These are phyloP conservation scores for Sarcophaga rosellei DNA, from an alignment of 2,888 invertebrate species.

Conservation along the genomic window DNA sequence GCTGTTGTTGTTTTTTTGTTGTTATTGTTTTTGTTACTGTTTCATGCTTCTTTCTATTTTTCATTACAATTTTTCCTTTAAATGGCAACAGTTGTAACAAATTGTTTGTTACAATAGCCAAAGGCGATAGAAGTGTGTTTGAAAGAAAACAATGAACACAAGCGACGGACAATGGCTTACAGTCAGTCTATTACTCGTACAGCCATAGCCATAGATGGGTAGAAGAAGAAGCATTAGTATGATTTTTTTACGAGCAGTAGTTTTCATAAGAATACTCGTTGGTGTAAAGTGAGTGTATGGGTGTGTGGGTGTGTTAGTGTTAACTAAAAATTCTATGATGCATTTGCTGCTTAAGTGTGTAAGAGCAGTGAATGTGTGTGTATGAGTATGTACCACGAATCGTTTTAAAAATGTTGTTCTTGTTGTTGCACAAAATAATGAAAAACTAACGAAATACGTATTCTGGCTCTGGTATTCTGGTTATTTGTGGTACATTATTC, in stretches of 20 bases:
- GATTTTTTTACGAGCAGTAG: too few relatives aligned
- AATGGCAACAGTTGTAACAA: constrained; percentile 67
- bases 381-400: background rate
- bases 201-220: background rate
- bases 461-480: background rate
- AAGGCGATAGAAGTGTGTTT: constrained; percentile 58
- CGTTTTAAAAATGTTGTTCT: constrained; percentile 4
- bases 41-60: constrained; percentile 28
- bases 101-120: constrained; percentile 65
- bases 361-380: background rate
- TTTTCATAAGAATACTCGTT: constrained; percentile 14
- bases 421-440: constrained; percentile 13
- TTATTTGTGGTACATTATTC: constrained; percentile 69
- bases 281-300: background rate
- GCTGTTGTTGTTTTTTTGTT: constrained; percentile 9
- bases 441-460: constrained; percentile 11
- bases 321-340: constrained; percentile 17
- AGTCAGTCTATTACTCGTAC: constrained; percentile 71
- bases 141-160: constrained; percentile 31
- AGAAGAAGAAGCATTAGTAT: background rate
- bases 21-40: background rate
- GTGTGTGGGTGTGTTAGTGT: background rate
- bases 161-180: constrained; percentile 60
- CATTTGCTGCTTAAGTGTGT: too few relatives aligned
- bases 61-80: constrained; percentile 43